These are phyloP conservation scores for Plecotus auritus DNA, from an alignment of 2,113 vertebrate genomes.

Conservation along the genomic window DNA sequence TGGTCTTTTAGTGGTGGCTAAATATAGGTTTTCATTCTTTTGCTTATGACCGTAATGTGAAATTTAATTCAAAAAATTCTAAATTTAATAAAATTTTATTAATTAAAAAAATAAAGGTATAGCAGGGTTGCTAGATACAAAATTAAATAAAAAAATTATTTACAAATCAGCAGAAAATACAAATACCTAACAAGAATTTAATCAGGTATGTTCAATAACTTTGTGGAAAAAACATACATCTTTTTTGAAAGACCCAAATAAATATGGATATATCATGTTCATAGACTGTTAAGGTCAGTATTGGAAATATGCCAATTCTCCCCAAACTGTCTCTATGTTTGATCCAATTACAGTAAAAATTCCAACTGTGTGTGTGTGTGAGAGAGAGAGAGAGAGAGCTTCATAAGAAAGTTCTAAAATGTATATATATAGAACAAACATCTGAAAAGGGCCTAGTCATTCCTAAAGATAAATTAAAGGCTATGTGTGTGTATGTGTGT, in stretches of 20 bases:
- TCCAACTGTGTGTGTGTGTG: neutral
- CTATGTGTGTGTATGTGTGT: neutral
- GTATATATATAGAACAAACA: neutral
- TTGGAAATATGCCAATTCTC: neutral
- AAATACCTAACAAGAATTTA: neutral
- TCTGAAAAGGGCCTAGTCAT: neutral
- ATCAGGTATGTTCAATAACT: neutral
- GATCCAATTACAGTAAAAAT: neutral
- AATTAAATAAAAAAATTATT: neutral
- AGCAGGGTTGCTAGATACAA: neutral
- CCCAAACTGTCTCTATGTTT: neutral
- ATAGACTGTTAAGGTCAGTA: neutral
- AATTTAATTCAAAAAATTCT: neutral
- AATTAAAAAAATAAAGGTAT: neutral
- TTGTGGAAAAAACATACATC: neutral
- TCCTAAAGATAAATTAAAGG: neutral
- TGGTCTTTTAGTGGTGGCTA: neutral
- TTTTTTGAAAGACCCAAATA: neutral
- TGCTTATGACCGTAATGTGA: neutral
- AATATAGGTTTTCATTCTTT: neutral
- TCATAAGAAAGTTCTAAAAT: neutral
- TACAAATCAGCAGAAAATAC: neutral
- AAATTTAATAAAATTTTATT: neutral
- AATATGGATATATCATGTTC: neutral
- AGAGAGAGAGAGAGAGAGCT: neutral